These are phyloP conservation scores for Setipinna tenuifilis DNA, from an alignment of 2,797 vertebrate species.

Conservation along the genomic window DNA sequence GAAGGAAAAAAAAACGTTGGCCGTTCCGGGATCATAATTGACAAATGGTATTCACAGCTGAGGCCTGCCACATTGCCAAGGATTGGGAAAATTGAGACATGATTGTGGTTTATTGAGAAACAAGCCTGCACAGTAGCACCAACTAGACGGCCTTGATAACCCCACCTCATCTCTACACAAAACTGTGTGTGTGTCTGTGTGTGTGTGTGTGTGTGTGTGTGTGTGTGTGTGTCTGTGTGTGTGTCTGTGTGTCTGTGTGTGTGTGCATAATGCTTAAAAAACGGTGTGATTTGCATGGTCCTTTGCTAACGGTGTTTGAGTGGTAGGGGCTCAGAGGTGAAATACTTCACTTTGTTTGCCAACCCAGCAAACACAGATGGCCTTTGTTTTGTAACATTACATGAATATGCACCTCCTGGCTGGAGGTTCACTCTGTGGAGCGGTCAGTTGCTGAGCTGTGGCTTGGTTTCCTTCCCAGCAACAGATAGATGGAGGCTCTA, in stretches of 20 bases:
- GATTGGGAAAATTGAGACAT: conserved; percentile 2
- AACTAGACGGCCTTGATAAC: conserved; percentile 17
- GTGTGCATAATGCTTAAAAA: background rate
- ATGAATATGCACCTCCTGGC: background rate
- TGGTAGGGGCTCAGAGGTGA: background rate
- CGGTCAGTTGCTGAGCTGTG: background rate
- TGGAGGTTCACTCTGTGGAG: background rate
- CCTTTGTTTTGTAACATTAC: background rate
- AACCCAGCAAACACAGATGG: background rate
- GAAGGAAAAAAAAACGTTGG: background rate
- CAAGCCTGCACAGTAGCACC: conserved; percentile 8
- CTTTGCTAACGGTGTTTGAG: background rate
- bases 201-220: background rate
- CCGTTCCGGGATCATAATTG: background rate
- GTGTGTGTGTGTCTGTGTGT: background rate
- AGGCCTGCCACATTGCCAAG: background rate
- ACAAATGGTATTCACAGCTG: conserved; percentile 18
- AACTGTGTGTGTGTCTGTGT: background rate
- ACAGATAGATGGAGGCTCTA: background rate
- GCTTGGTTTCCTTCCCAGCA: background rate
- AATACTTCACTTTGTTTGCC: background rate
- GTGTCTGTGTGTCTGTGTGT: background rate
- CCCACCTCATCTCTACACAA: background rate
- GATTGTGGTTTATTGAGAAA: conserved; percentile 17
- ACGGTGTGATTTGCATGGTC: background rate